Evolutionary conservation across 2,113 vertebrate genomes (phyloP).

Genomic region (Larimichthys crocea): DNA sequence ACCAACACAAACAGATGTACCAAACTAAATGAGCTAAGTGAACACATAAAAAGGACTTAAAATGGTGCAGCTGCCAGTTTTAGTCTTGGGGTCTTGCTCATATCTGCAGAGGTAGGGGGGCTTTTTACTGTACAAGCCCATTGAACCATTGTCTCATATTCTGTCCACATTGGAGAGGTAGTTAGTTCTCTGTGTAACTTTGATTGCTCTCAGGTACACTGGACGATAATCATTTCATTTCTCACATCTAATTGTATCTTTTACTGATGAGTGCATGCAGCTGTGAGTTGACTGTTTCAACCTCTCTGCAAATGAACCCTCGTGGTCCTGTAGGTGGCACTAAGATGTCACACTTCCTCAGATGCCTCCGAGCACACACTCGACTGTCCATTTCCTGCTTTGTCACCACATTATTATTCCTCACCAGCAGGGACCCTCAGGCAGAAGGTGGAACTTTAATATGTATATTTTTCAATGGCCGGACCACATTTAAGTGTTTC

Average conservation of each 20-base stretch:
- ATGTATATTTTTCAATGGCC: slow-evolving; percentile 57
- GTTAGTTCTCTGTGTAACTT: neutral
- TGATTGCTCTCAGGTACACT: neutral
- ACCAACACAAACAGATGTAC: neutral
- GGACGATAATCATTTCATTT: neutral
- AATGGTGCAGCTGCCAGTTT: neutral
- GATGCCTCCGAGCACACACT: neutral
- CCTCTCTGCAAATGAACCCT: neutral
- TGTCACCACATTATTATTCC: slow-evolving; percentile 37
- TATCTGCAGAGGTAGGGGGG: neutral
- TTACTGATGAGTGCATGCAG: neutral
- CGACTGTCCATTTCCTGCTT: slow-evolving; percentile 22
- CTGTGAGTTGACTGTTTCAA: neutral
- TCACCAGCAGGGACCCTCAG: slow-evolving; percentile 36
- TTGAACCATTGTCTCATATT: too few relatives aligned
- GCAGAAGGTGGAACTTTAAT: slow-evolving; percentile 55
- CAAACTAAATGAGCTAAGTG: neutral
- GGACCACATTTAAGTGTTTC: slow-evolving; percentile 36
- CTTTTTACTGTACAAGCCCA: too few relatives aligned
- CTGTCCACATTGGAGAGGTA: neutral
- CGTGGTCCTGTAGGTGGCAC: slow-evolving; percentile 52
- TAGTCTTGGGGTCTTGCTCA: neutral
- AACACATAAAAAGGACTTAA: neutral
- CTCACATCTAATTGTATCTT: neutral
- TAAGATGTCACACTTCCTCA: slow-evolving; percentile 9